These are phyloP conservation scores for Myotis yumanensis DNA, from an alignment of 2,113 vertebrate species.

Conservation along the genomic window DNA sequence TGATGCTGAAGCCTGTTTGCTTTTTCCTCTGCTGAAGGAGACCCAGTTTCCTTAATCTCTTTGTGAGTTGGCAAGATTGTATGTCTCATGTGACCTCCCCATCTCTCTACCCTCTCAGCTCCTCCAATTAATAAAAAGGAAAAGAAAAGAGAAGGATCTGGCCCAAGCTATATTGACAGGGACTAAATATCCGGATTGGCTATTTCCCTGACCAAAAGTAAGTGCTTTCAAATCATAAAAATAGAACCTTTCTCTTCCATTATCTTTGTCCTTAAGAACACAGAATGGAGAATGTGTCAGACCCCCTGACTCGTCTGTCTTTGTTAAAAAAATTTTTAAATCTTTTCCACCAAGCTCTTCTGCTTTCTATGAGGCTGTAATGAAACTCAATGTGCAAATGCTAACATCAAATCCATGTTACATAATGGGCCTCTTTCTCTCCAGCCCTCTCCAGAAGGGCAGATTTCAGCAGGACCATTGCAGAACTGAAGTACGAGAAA, in stretches of 20 bases:
- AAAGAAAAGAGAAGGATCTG: constrained; percentile 10
- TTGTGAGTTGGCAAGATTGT: constrained; percentile 5
- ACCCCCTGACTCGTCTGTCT: constrained; percentile 63
- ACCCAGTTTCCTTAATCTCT: neutral
- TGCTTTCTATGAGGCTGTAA: constrained; percentile 56
- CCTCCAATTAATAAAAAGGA: constrained; percentile 36
- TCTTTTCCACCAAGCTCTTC: constrained; percentile 55
- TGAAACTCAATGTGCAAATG: constrained; percentile 64
- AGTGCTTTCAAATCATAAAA: constrained; percentile 68
- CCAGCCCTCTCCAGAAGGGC: constrained; percentile 11
- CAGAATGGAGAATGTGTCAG: constrained; percentile 68
- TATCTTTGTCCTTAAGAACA: constrained; percentile 75
- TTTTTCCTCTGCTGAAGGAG: neutral
- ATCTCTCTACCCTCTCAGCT: constrained; percentile 3
- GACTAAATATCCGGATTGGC: constrained; percentile 66
- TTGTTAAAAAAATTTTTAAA: constrained; percentile 38
- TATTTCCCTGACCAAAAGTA: constrained; percentile 68
- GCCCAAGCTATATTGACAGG: constrained; percentile 43
- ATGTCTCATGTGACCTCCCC: neutral
- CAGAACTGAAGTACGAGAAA: neutral
- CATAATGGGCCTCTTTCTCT: constrained; percentile 35
- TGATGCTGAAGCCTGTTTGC: neutral
- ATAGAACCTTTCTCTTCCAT: constrained; percentile 68
- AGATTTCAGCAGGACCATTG: constrained; percentile 19
- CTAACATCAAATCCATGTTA: constrained; percentile 65